These are phyloP conservation scores for Darwinula stevensoni DNA, from an alignment of 2,888 invertebrate genomes.

Conservation along the genomic window DNA sequence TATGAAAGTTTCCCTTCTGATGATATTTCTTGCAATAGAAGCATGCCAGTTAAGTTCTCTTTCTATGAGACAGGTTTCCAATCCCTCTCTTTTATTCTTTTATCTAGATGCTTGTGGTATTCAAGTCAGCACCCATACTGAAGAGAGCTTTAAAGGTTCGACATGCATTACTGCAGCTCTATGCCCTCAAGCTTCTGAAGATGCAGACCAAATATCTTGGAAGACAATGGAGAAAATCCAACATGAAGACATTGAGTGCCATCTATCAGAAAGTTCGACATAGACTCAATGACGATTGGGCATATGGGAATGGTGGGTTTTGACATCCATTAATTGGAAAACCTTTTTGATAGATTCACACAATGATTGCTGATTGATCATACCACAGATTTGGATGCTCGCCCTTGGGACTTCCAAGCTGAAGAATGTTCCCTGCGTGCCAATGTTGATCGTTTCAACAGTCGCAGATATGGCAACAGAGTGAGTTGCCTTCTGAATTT, in stretches of 20 bases:
- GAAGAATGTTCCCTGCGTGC: slow-evolving; percentile 82
- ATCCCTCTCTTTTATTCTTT: not conserved
- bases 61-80: too few species aligned
- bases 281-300: slow-evolving; percentile 96
- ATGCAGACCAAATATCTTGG: slow-evolving; percentile 99
- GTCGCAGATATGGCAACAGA: slow-evolving; percentile 42
- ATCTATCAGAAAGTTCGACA: slow-evolving; percentile 84
- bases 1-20: too few species aligned
- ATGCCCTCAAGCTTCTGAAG: slow-evolving; percentile 84
- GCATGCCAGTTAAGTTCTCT: too few species aligned
- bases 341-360: not conserved
- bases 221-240: slow-evolving; percentile 92
- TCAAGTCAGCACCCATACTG: slow-evolving; percentile 93
- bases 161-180: slow-evolving; percentile 89
- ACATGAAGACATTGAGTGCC: slow-evolving; percentile 98
- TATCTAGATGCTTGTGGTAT: slow-evolving; percentile 70
- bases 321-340: not conserved
- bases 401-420: slow-evolving; percentile 91
- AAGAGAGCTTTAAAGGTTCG: slow-evolving; percentile 83
- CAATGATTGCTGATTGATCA: too few species aligned
- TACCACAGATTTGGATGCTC: slow-evolving; percentile 51
- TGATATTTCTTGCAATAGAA: too few species aligned
- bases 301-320: slow-evolving; percentile 60
- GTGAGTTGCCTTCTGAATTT: too few species aligned
- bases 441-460: slow-evolving; percentile 85